Percentiles rank a stretch among this genome's conserved stretches.
phyloP scores from a whole-genome alignment of 2,888 invertebrate genomes.

The Lasioglossum marginatum region DNA sequence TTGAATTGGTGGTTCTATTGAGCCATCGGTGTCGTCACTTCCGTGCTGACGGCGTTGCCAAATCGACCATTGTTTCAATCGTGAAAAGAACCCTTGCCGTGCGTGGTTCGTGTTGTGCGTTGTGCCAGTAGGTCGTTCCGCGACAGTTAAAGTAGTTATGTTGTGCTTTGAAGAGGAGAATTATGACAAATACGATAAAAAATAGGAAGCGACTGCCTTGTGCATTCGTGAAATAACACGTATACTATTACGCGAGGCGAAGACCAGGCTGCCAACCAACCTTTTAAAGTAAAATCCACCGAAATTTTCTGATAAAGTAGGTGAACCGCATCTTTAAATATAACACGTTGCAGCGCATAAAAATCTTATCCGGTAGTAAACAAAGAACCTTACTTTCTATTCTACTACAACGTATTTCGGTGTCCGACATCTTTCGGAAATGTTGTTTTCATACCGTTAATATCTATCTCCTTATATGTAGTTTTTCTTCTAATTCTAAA shows the following conservation, averaged over 20 bases:
- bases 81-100: conserved; percentile 15
- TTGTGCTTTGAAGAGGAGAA: conserved; percentile 48
- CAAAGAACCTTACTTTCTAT: neutral
- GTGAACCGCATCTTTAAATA: conserved; percentile 38
- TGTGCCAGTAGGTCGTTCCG: conserved; percentile 27
- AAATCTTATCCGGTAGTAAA: neutral
- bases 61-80: conserved; percentile 39
- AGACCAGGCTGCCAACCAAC: conserved; percentile 50
- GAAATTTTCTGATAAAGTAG: conserved; percentile 40
- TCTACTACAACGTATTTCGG: neutral
- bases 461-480: neutral
- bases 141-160: conserved; percentile 31
- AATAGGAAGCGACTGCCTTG: conserved; percentile 66
- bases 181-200: conserved; percentile 69
- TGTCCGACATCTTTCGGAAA: conserved; percentile 19
- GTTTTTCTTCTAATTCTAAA: conserved; percentile 8
- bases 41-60: conserved; percentile 59
- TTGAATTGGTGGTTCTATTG: conserved; percentile 45
- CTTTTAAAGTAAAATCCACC: conserved; percentile 41
- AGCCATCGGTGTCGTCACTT: conserved; percentile 50
- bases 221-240: conserved; percentile 79
- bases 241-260: conserved; percentile 48
- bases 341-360: neutral
- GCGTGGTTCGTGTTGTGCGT: conserved; percentile 19
- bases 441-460: neutral